These are phyloP conservation scores for Drosophila quinaria DNA, from an alignment of 2,888 invertebrate genomes.

Conservation along the genomic window DNA sequence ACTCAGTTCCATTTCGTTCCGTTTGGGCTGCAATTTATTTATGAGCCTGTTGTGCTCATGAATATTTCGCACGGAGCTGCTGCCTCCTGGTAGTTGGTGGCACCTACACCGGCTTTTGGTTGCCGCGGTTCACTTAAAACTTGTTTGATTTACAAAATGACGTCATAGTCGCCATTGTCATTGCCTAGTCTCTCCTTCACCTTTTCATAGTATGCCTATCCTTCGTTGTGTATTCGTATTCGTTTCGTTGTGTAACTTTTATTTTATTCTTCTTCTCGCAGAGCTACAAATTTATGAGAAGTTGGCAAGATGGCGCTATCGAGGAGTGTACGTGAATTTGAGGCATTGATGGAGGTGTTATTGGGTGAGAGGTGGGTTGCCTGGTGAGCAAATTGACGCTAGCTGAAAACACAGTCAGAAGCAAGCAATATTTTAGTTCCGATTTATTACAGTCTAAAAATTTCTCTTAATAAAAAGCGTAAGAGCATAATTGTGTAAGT, in stretches of 20 bases:
- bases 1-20: slow-evolving; percentile 25
- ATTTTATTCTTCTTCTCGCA: slow-evolving; percentile 14
- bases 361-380: neutral
- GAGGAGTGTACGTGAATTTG: no score
- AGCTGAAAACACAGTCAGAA: no score
- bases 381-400: slow-evolving; percentile 9
- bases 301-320: no score
- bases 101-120: slow-evolving; percentile 41
- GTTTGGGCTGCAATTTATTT: slow-evolving; percentile 72
- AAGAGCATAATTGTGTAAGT: no score
- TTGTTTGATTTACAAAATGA: slow-evolving; percentile 72
- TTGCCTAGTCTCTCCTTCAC: slow-evolving; percentile 49
- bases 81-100: slow-evolving; percentile 26
- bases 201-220: neutral
- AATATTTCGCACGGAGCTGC: slow-evolving; percentile 63
- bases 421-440: no score
- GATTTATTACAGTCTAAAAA: neutral
- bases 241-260: no score
- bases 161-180: slow-evolving; percentile 54
- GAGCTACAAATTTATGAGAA: slow-evolving; percentile 62
- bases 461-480: neutral
- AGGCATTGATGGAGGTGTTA: slow-evolving; percentile 37
- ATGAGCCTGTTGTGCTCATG: slow-evolving; percentile 76
- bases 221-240: slow-evolving; percentile 29
- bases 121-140: slow-evolving; percentile 64